These are phyloP conservation scores for Amazona ochrocephala DNA, from an alignment of 2,797 vertebrate species.

Conservation along the genomic window DNA sequence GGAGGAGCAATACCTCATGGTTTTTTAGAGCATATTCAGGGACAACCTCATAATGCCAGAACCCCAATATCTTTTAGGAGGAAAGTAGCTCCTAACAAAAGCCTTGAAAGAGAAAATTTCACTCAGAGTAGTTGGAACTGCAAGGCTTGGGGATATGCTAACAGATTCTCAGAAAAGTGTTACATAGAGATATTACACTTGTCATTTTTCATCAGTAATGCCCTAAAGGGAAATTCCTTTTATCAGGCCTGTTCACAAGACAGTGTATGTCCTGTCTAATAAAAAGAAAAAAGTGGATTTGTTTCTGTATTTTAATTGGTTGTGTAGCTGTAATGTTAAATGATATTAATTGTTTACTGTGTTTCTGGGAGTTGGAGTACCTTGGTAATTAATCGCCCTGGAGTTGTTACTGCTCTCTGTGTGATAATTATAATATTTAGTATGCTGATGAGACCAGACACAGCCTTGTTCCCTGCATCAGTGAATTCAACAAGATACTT, in stretches of 20 bases:
- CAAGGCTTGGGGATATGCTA: background rate
- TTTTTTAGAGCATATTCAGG: background rate
- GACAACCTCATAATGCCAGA: background rate
- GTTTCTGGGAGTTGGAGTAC: slow-evolving; percentile 14
- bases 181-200: slow-evolving; percentile 37
- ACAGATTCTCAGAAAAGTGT: background rate
- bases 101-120: background rate
- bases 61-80: background rate
- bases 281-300: background rate
- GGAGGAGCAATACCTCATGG: fast-evolving
- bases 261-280: slow-evolving; percentile 15
- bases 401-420: background rate
- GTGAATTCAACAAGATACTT: background rate
- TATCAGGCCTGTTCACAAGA: slow-evolving; percentile 14
- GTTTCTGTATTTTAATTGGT: slow-evolving; percentile 37
- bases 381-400: slow-evolving; percentile 39
- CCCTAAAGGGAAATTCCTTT: slow-evolving; percentile 34
- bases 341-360: slow-evolving; percentile 45
- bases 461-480: background rate
- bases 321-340: slow-evolving; percentile 29
- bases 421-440: background rate
- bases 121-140: background rate
- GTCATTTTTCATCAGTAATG: slow-evolving; percentile 37
- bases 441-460: slow-evolving; percentile 7
- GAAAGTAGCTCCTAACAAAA: background rate